These are phyloP conservation scores for Harpagifer antarcticus DNA, from an alignment of 2,797 vertebrate species.

Conservation along the genomic window DNA sequence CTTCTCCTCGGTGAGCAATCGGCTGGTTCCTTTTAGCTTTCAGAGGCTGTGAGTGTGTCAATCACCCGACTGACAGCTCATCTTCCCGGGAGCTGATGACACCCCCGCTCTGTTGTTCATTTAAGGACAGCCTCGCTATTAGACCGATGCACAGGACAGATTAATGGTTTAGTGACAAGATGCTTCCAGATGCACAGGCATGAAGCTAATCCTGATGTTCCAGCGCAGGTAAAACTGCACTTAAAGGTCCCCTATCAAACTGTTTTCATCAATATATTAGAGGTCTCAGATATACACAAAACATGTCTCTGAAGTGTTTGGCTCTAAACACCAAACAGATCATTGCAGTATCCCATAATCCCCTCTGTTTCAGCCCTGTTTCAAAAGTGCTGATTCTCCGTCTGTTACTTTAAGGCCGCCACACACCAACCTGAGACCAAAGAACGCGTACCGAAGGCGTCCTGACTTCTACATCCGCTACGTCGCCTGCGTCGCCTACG, in stretches of 20 bases:
- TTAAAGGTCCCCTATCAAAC: background rate
- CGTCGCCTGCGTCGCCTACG: too few relatives aligned
- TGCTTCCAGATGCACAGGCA: conserved; percentile 22
- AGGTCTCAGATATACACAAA: too few relatives aligned
- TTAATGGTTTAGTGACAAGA: conserved; percentile 36
- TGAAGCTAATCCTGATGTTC: conserved; percentile 27
- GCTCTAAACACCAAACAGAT: too few relatives aligned
- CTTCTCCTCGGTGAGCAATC: conserved; percentile 41
- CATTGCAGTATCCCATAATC: too few relatives aligned
- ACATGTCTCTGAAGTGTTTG: too few relatives aligned
- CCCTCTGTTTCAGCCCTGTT: too few relatives aligned
- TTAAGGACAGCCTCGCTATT: conserved; percentile 46
- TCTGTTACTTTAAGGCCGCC: too few relatives aligned
- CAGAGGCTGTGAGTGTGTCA: conserved; percentile 58
- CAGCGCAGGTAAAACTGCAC: background rate
- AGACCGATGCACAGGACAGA: conserved; percentile 41
- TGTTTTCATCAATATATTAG: too few relatives aligned
- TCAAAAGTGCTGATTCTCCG: too few relatives aligned
- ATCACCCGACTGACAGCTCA: conserved; percentile 65
- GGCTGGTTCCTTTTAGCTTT: conserved; percentile 45
- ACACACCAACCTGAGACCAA: too few relatives aligned
- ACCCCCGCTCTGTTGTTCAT: conserved; percentile 47
- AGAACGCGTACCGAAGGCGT: too few relatives aligned
- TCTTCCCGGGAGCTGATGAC: conserved; percentile 50
- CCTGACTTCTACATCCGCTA: too few relatives aligned